These are phyloP conservation scores for Drosophila saltans DNA, from an alignment of 1,140 invertebrate species.

Conservation along the genomic window DNA sequence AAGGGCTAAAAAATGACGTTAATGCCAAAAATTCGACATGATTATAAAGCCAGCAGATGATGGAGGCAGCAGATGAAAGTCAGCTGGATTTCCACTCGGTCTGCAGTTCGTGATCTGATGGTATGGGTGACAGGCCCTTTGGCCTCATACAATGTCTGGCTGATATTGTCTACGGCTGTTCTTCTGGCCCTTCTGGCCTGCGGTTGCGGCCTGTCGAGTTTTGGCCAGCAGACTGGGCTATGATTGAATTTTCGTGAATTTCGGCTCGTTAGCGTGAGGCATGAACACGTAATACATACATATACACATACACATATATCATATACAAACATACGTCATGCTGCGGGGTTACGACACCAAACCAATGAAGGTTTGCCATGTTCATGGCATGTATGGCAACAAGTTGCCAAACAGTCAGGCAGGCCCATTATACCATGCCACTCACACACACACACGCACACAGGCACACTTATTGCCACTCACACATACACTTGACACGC, in stretches of 20 bases:
- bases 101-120: conserved; percentile 23
- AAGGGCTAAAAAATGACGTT: conserved; percentile 62
- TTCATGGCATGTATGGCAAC: conserved; percentile 63
- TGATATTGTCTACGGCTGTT: conserved; percentile 17
- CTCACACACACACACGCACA: conserved; percentile 4
- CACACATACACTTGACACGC: conserved; percentile 68
- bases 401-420: conserved; percentile 62
- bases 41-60: conserved; percentile 50
- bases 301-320: no score
- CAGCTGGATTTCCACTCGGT: conserved; percentile 17
- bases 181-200: conserved; percentile 16
- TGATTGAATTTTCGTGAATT: conserved; percentile 82
- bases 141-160: background rate
- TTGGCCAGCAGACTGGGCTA: conserved; percentile 47
- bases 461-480: conserved; percentile 18
- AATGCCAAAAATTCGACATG: conserved; percentile 63
- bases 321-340: conserved; percentile 37
- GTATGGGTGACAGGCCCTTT: conserved; percentile 34
- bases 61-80: conserved; percentile 5
- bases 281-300: conserved; percentile 51
- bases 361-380: conserved; percentile 56
- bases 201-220: conserved; percentile 23
- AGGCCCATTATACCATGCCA: conserved; percentile 22
- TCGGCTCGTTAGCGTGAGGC: conserved; percentile 76
- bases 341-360: conserved; percentile 54